Percentiles rank a stretch among this genome's conserved stretches.
These are phyloP conservation scores for Poeciliopsis turrubarensis DNA, from an alignment of 2,113 vertebrate genomes.

Conservation along the genomic window DNA sequence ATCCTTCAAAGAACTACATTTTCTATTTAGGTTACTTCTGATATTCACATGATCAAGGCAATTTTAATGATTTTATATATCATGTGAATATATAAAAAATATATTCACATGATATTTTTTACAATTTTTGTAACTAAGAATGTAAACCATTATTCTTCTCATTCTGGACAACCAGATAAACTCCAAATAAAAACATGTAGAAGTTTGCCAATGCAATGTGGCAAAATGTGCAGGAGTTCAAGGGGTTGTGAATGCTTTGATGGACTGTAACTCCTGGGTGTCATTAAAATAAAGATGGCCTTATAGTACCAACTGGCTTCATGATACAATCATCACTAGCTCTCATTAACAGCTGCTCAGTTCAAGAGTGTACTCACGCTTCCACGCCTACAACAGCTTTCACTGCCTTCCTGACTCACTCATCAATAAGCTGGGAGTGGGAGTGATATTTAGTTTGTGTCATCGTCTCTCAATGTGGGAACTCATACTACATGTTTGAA, in stretches of 20 bases:
- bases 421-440: conserved; percentile 55
- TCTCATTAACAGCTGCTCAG: conserved; percentile 59
- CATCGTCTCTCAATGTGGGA: conserved; percentile 32
- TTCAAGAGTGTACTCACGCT: conserved; percentile 52
- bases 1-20: too few relatives aligned
- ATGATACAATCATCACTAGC: conserved; percentile 42
- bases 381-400: conserved; percentile 59
- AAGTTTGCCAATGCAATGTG: neutral
- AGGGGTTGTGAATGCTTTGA: neutral
- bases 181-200: neutral
- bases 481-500: conserved; percentile 39
- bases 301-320: conserved; percentile 45
- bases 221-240: neutral
- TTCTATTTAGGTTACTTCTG: too few relatives aligned
- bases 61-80: too few relatives aligned
- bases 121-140: neutral
- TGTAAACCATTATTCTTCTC: neutral
- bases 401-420: conserved; percentile 50
- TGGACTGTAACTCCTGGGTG: conserved; percentile 41
- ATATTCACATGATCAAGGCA: too few relatives aligned
- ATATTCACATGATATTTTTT: neutral
- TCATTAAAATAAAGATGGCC: conserved; percentile 52
- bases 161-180: neutral
- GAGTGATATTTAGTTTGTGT: conserved; percentile 51
- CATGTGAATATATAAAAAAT: too few relatives aligned